Evolutionary conservation across 64 coral and sea anemone species (phyloP).

Genomic region (Montipora capricornis): DNA sequence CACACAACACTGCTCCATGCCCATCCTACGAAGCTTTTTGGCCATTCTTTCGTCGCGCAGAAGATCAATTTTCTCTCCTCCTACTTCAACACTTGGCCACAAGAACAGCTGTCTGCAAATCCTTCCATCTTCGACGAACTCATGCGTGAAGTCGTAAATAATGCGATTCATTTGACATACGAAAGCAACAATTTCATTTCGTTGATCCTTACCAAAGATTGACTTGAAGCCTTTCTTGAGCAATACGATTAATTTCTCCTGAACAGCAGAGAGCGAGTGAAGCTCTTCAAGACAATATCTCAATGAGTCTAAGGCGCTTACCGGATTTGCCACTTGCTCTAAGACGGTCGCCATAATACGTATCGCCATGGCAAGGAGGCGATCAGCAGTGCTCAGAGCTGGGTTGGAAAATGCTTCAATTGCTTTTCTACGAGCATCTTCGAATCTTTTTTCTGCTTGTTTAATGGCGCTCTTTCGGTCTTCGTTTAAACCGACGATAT

Average conservation of each 20-base stretch:
- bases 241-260: slow-evolving; percentile 11
- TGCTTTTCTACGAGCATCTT: slow-evolving; percentile 32
- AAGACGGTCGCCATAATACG: slow-evolving; percentile 39
- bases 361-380: slow-evolving; percentile 18
- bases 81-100: slow-evolving; percentile 16
- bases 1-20: slow-evolving; percentile 19
- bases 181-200: background rate
- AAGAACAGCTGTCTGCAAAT: background rate
- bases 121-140: background rate
- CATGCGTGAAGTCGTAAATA: slow-evolving; percentile 9
- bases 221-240: slow-evolving; percentile 25
- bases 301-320: background rate
- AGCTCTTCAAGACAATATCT: slow-evolving; percentile 43
- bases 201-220: background rate
- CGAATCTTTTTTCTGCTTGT: slow-evolving; percentile 35
- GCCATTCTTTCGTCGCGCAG: slow-evolving; percentile 47
- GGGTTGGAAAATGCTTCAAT: slow-evolving; percentile 26
- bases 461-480: background rate
- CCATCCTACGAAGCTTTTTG: background rate
- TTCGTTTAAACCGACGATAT: slow-evolving; percentile 13
- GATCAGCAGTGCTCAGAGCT: background rate
- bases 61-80: slow-evolving; percentile 9
- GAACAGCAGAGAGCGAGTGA: background rate
- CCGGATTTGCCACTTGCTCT: slow-evolving; percentile 11
- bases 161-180: slow-evolving; percentile 53